Evolutionary conservation across 2,888 invertebrate species (phyloP).

Genomic region (Leptinotarsa rubiginosa): DNA sequence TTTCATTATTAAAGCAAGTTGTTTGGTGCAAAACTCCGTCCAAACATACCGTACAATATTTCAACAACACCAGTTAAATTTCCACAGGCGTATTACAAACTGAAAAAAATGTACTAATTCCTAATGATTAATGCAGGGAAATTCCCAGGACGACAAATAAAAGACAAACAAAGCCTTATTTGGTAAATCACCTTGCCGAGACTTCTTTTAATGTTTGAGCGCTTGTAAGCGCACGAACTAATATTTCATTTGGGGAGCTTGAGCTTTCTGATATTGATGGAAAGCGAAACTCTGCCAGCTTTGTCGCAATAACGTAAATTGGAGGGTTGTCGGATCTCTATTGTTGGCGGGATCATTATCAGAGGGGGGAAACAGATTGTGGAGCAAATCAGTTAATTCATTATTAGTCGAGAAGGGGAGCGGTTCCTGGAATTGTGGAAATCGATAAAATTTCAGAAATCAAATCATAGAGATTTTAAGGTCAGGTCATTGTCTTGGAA

Average conservation of each 20-base stretch:
- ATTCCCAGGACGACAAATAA: neutral
- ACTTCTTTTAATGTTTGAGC: neutral
- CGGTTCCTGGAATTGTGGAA: neutral
- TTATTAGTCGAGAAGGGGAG: neutral
- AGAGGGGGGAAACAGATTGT: neutral
- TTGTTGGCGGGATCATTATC: neutral
- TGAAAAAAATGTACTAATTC: neutral
- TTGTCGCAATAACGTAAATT: neutral
- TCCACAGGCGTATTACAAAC: constrained; percentile 5
- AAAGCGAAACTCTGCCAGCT: neutral
- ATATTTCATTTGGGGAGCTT: constrained; percentile 1
- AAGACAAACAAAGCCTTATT: neutral
- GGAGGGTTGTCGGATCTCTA: neutral
- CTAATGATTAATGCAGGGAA: neutral
- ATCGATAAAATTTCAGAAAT: too few relatives aligned
- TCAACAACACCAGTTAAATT: neutral
- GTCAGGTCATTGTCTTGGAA: too few relatives aligned
- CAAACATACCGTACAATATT: too few relatives aligned
- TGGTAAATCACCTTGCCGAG: neutral
- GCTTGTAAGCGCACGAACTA: neutral
- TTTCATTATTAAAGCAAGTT: too few relatives aligned
- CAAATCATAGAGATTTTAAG: too few relatives aligned
- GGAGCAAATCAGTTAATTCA: constrained; percentile 5
- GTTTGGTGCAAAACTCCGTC: too few relatives aligned
- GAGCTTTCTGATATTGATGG: constrained; percentile 2